Conservation (phyloP, 37 sponge, comb jelly and placozoan species). For the Mnemiopsis leidyi region DNA sequence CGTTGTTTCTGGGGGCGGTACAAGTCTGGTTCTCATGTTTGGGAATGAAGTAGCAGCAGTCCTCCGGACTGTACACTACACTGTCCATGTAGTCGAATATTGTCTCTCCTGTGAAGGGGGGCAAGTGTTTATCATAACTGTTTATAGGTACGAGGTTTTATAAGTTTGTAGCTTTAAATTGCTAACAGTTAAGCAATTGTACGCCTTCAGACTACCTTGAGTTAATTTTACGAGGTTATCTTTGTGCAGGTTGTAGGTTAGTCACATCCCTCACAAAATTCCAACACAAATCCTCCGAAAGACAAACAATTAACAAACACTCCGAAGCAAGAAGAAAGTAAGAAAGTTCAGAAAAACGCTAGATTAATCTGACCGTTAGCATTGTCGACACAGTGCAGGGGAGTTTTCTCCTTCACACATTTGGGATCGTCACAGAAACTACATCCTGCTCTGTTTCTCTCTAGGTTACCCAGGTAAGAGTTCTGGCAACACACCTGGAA, state of each 20-base stretch:
- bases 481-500: background rate
- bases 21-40: background rate
- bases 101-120: background rate
- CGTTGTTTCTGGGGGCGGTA: background rate
- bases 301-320: no score
- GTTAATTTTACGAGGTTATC: no score
- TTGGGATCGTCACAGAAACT: background rate
- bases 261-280: no score
- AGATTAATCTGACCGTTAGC: background rate
- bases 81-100: background rate
- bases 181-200: no score
- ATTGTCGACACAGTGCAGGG: background rate
- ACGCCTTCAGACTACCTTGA: no score
- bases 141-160: no score
- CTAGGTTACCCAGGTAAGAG: conserved; percentile 25
- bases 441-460: background rate
- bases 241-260: no score
- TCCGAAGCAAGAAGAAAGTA: no score
- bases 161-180: no score
- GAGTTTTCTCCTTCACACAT: background rate
- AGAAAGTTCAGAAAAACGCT: no score
- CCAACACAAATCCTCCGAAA: no score
- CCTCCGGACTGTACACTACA: background rate
- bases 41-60: conserved; percentile 11
- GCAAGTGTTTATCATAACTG: background rate